Evolutionary conservation across 2,888 invertebrate genomes (phyloP).

Genomic region (Arrhopalites spinosus): DNA sequence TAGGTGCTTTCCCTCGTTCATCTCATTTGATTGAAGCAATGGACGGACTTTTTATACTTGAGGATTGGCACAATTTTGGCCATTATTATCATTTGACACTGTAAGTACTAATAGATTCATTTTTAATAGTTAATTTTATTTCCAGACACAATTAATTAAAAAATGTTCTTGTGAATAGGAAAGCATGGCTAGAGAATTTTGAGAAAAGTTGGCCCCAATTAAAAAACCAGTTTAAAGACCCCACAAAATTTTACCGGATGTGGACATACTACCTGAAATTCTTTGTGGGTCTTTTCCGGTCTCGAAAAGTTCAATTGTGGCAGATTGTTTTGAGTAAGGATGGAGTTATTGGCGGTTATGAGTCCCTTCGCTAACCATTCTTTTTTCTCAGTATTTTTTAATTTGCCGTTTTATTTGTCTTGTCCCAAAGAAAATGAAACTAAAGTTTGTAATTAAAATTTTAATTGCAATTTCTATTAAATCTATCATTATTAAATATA

Average conservation of each 20-base stretch:
- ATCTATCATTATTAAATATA: no score
- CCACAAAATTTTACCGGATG: conserved; percentile 44
- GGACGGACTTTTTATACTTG: conserved; percentile 47
- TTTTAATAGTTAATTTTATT: no score
- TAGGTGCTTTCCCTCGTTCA: conserved; percentile 47
- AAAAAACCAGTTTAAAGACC: conserved; percentile 21
- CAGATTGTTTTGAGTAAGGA: conserved; percentile 39
- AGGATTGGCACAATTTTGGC: conserved; percentile 54
- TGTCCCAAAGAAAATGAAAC: no score
- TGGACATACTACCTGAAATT: conserved; percentile 46
- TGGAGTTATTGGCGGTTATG: conserved; percentile 38
- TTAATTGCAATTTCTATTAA: no score
- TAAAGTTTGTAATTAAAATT: no score
- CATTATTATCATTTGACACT: conserved; percentile 35
- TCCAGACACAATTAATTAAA: no score
- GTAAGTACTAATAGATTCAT: no score
- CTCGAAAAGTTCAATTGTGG: conserved; percentile 38
- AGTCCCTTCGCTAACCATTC: conserved; percentile 9
- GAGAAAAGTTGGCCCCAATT: conserved; percentile 20
- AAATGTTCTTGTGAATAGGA: not conserved
- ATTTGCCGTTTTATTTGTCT: no score
- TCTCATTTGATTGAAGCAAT: conserved; percentile 42
- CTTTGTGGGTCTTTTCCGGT: conserved; percentile 26
- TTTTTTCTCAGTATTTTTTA: no score
- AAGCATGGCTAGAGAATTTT: conserved; percentile 38